Evolutionary conservation across 2,888 invertebrate genomes (phyloP).

Genomic region (Drosophila hamatofila): DNA sequence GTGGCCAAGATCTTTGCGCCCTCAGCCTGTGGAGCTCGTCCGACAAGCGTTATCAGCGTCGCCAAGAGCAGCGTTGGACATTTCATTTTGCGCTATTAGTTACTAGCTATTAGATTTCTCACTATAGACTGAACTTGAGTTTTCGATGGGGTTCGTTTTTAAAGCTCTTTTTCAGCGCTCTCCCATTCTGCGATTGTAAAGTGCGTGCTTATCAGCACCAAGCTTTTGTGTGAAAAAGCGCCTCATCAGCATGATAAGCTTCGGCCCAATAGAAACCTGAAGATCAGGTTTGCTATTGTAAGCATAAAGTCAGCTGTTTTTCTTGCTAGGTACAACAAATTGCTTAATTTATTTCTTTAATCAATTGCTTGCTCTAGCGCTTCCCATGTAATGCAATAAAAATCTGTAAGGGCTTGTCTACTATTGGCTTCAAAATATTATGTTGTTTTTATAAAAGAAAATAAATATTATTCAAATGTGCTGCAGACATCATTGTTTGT

Average conservation of each 20-base stretch:
- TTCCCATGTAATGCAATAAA: no score
- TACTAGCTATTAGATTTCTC: neutral
- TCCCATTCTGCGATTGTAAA: neutral
- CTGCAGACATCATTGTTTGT: no score
- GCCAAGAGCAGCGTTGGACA: conserved; percentile 2
- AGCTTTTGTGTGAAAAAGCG: conserved; percentile 7
- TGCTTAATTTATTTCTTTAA: neutral
- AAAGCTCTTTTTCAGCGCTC: conserved; percentile 2
- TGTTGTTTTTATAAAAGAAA: no score
- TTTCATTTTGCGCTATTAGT: conserved; percentile 40
- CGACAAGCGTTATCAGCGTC: conserved; percentile 26
- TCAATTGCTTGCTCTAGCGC: neutral
- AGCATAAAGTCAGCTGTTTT: neutral
- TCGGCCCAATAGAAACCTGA: no score
- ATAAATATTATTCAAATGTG: no score
- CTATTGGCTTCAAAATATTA: no score
- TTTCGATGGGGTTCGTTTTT: neutral
- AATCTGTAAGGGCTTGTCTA: no score
- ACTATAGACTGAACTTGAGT: conserved; percentile 6
- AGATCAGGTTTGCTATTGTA: neutral
- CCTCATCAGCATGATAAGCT: conserved; percentile 35
- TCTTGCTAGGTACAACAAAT: neutral
- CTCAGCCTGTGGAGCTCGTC: conserved; percentile 24
- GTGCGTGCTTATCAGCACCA: conserved; percentile 22
- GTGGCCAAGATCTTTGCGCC: conserved; percentile 66